Percentiles rank a stretch among this genome's conserved stretches.
phyloP scores from a whole-genome alignment of 2,113 vertebrate genomes.

The Prinia subflava region DNA sequence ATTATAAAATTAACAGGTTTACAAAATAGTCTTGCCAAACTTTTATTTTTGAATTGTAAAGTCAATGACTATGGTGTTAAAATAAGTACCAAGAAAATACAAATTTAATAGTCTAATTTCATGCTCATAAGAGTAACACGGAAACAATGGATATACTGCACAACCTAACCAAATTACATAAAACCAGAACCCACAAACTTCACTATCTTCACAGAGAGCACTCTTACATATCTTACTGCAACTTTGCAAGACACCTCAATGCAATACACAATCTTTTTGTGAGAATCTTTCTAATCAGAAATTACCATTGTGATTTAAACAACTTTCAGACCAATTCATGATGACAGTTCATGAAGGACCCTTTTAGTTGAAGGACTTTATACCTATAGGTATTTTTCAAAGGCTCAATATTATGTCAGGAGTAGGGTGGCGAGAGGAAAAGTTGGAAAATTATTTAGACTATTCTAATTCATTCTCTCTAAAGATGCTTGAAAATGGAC shows the following conservation, averaged over 20 bases:
- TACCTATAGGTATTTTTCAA: slow-evolving; percentile 46
- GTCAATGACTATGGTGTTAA: slow-evolving; percentile 78
- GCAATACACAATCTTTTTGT: slow-evolving; percentile 60
- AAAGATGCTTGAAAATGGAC: slow-evolving; percentile 19
- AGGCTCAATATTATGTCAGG: slow-evolving; percentile 29
- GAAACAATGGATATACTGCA: slow-evolving; percentile 70
- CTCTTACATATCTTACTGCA: slow-evolving; percentile 66
- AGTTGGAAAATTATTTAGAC: slow-evolving; percentile 12
- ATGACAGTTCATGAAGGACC: slow-evolving; percentile 39
- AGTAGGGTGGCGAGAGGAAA: slow-evolving; percentile 13
- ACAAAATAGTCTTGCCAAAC: slow-evolving; percentile 92
- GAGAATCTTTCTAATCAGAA: slow-evolving; percentile 54
- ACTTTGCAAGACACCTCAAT: slow-evolving; percentile 68
- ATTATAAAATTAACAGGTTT: slow-evolving; percentile 95
- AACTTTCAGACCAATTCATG: slow-evolving; percentile 65
- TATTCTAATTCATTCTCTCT: slow-evolving; percentile 27
- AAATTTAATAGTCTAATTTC: slow-evolving; percentile 78
- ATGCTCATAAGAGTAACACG: slow-evolving; percentile 79
- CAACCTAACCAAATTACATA: slow-evolving; percentile 68
- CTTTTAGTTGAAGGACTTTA: slow-evolving; percentile 59
- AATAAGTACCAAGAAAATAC: slow-evolving; percentile 84
- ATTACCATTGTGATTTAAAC: slow-evolving; percentile 58
- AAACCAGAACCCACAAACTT: slow-evolving; percentile 64
- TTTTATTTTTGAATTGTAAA: slow-evolving; percentile 78
- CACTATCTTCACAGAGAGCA: slow-evolving; percentile 68